A percentile compares a stretch with the other conserved stretches of the same genome.
Conservation (phyloP, 2,797 vertebrate genomes). For the Trichosurus vulpecula region DNA sequence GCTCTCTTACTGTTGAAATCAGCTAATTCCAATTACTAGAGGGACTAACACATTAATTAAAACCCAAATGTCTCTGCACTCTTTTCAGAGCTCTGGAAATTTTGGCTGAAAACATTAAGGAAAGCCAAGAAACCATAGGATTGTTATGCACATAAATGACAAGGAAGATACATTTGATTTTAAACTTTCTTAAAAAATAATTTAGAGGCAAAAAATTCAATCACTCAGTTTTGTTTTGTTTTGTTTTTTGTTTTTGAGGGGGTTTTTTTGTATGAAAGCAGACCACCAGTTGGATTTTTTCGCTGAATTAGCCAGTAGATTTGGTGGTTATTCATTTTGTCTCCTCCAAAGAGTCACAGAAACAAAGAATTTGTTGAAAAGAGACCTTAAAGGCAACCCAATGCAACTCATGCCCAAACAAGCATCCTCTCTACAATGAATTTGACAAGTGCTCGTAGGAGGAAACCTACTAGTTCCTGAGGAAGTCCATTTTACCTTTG, state of each 20-base stretch:
- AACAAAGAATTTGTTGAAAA: neutral
- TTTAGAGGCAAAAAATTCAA: neutral
- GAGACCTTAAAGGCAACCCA: neutral
- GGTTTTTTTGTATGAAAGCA: neutral
- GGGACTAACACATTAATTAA: slow-evolving; percentile 2
- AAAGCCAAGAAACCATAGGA: neutral
- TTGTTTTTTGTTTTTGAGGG: neutral
- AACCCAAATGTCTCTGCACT: neutral
- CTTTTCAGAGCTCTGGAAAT: neutral
- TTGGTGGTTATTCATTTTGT: neutral
- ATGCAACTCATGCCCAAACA: neutral
- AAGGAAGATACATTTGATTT: neutral
- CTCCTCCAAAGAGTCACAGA: neutral
- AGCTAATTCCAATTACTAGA: neutral
- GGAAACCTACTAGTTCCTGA: neutral
- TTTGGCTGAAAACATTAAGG: neutral
- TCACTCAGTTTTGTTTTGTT: neutral
- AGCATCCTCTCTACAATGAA: neutral
- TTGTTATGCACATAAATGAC: neutral
- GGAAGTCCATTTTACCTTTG: neutral
- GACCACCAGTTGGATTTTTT: neutral
- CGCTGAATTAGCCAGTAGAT: neutral
- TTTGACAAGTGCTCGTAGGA: neutral
- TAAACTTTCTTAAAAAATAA: neutral
- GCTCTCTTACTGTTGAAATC: neutral